phyloP scores from a whole-genome alignment of 2,888 invertebrate genomes.

The Pomacea canaliculata region DNA sequence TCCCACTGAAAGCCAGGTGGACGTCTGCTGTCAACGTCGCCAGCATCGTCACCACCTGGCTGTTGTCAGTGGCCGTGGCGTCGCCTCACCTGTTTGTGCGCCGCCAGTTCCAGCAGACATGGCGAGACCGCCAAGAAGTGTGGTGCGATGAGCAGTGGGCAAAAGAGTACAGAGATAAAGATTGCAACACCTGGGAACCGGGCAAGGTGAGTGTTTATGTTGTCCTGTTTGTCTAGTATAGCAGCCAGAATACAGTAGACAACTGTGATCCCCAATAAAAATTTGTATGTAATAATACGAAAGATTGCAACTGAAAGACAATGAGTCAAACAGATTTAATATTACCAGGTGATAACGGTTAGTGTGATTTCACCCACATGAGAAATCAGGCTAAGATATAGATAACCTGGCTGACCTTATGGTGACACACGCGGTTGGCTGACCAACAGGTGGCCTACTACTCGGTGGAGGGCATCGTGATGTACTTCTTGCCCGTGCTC shows the following conservation, averaged over 20 bases:
- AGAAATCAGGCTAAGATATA: too few relatives aligned
- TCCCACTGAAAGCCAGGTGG: constrained; percentile 52
- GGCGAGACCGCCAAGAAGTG: constrained; percentile 50
- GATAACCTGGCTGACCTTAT: too few relatives aligned
- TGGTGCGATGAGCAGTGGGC: constrained; percentile 60
- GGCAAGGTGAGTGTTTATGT: constrained; percentile 23
- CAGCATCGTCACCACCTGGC: constrained; percentile 39
- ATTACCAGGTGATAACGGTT: too few relatives aligned
- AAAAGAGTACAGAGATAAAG: constrained; percentile 36
- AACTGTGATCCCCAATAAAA: too few relatives aligned
- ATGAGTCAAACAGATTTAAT: too few relatives aligned
- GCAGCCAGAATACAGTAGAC: background rate
- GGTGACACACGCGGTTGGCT: too few relatives aligned
- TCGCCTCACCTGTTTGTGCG: constrained; percentile 52
- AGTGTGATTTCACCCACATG: too few relatives aligned
- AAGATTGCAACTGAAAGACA: too few relatives aligned
- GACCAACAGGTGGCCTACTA: constrained; percentile 45
- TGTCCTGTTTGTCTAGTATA: background rate
- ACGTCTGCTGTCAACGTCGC: constrained; percentile 32
- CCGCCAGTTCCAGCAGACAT: constrained; percentile 36
- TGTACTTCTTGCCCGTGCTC: constrained; percentile 59
- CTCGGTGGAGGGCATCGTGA: constrained; percentile 48
- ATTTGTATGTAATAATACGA: too few relatives aligned
- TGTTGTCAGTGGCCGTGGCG: constrained; percentile 46
- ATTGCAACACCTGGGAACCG: constrained; percentile 31